phyloP scores from a whole-genome alignment of 2,888 invertebrate species.

The Schizotus pectinicornis region DNA sequence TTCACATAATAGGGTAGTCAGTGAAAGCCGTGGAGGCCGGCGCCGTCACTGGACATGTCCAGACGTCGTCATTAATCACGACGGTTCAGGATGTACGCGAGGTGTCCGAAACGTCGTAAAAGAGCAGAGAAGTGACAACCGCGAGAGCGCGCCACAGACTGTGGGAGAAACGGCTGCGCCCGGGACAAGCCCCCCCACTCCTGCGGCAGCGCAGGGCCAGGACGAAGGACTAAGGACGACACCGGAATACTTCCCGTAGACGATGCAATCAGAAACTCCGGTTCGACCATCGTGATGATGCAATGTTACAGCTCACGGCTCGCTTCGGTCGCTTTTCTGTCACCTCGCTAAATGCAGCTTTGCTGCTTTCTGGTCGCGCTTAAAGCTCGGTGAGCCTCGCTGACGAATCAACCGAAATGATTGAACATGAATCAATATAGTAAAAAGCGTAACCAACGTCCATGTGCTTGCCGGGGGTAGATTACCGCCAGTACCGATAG shows the following conservation, averaged over 20 bases:
- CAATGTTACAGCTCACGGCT: too few relatives aligned
- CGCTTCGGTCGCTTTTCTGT: too few relatives aligned
- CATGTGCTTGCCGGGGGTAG: neutral
- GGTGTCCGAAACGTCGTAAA: conserved; percentile 13
- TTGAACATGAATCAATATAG: conserved; percentile 1
- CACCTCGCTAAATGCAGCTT: neutral
- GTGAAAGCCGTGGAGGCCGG: conserved; percentile 6
- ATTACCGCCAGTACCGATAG: neutral
- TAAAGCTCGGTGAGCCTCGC: neutral
- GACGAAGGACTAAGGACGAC: conserved; percentile 40
- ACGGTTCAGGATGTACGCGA: conserved; percentile 18
- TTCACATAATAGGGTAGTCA: conserved; percentile 17
- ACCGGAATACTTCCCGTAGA: conserved; percentile 39
- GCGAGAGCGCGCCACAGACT: conserved; percentile 51
- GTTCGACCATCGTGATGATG: conserved; percentile 9
- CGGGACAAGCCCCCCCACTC: conserved; percentile 58
- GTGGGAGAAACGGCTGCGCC: conserved; percentile 57
- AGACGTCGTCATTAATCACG: conserved; percentile 26
- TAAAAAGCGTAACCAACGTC: neutral
- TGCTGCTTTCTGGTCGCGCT: neutral
- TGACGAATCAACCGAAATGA: neutral
- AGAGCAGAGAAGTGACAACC: conserved; percentile 34
- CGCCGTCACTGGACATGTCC: conserved; percentile 17
- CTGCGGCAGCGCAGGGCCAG: conserved; percentile 48
- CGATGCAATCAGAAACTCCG: conserved; percentile 36